phyloP scores from a whole-genome alignment of 2,888 invertebrate species.

The Drosophila kokeensis region DNA sequence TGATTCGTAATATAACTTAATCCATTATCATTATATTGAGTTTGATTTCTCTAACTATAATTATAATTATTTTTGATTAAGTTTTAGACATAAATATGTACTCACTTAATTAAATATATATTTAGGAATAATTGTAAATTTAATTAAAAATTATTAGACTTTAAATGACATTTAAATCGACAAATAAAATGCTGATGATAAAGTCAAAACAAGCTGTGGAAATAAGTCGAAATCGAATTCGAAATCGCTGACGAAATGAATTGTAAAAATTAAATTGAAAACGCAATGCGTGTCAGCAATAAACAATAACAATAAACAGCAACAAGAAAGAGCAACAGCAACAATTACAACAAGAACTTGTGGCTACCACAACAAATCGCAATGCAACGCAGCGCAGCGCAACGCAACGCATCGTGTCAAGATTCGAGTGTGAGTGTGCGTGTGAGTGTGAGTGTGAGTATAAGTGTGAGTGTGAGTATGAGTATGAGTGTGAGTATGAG shows the following conservation, averaged over 20 bases:
- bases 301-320: constrained; percentile 18
- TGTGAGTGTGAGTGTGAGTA: neutral
- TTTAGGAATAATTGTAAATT: neutral
- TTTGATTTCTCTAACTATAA: neutral
- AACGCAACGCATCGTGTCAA: constrained; percentile 26
- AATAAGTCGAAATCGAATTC: constrained; percentile 14
- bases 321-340: constrained; percentile 16
- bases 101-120: neutral
- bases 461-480: neutral
- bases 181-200: neutral
- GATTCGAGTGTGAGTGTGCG: constrained; percentile 8
- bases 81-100: neutral
- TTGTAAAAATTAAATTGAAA: constrained; percentile 39
- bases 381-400: neutral
- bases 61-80: neutral
- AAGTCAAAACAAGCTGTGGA: constrained; percentile 33
- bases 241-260: constrained; percentile 45
- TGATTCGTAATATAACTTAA: neutral
- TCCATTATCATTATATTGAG: neutral
- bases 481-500: neutral
- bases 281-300: constrained; percentile 50
- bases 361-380: constrained; percentile 36
- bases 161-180: neutral
- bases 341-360: constrained; percentile 38
- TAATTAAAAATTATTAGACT: neutral